Evolutionary conservation across 2,888 invertebrate species (phyloP).

Genomic region (Chrysolina americana): DNA sequence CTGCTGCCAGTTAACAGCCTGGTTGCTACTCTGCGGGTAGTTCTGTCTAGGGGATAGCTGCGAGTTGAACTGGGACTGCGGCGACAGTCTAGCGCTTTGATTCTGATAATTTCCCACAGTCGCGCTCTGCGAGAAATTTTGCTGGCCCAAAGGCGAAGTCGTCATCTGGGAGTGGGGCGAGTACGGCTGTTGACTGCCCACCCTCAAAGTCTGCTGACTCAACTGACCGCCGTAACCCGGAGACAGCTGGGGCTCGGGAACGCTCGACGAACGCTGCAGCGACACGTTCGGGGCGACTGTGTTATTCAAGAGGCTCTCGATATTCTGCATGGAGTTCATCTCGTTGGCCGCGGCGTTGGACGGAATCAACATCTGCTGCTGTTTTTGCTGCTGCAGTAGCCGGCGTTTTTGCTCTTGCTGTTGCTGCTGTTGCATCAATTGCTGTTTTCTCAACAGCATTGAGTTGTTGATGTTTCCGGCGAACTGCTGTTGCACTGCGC

Average conservation of each 20-base stretch:
- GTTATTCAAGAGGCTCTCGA: slow-evolving; percentile 87
- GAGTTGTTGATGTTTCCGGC: slow-evolving; percentile 57
- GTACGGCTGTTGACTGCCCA: slow-evolving; percentile 65
- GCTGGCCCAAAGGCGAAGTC: slow-evolving; percentile 67
- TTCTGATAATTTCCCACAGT: slow-evolving; percentile 63
- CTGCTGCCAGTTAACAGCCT: slow-evolving; percentile 65
- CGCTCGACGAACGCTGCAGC: slow-evolving; percentile 78
- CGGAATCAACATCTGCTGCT: slow-evolving; percentile 86
- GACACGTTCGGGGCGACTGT: slow-evolving; percentile 92
- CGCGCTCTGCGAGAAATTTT: slow-evolving; percentile 63
- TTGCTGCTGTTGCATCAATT: slow-evolving; percentile 58
- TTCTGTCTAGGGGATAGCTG: slow-evolving; percentile 73
- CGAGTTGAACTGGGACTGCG: slow-evolving; percentile 73
- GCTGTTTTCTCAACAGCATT: slow-evolving; percentile 68
- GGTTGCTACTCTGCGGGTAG: slow-evolving; percentile 60
- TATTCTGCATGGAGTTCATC: slow-evolving; percentile 76
- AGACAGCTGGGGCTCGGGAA: slow-evolving; percentile 74
- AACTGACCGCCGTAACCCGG: slow-evolving; percentile 69
- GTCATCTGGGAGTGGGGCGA: slow-evolving; percentile 70
- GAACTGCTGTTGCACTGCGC: slow-evolving; percentile 47
- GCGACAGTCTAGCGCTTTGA: slow-evolving; percentile 72
- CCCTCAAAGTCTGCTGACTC: slow-evolving; percentile 55
- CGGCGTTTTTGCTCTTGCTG: slow-evolving; percentile 77
- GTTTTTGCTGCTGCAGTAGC: slow-evolving; percentile 83
- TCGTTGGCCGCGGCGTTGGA: slow-evolving; percentile 77